These are phyloP conservation scores for Emys orbicularis DNA, from an alignment of 2,797 vertebrate species.

Conservation along the genomic window DNA sequence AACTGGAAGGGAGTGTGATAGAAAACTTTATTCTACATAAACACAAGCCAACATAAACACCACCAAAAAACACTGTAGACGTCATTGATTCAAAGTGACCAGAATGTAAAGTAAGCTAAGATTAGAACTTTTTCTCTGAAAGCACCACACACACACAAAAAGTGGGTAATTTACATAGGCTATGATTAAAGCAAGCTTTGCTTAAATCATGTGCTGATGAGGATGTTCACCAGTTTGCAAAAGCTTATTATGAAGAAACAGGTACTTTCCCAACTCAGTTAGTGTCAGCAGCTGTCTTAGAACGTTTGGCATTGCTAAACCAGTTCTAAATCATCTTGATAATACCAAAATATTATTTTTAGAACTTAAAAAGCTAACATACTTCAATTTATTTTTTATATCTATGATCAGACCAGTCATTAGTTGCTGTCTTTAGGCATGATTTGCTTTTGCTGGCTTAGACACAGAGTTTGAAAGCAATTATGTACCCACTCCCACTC, in stretches of 20 bases:
- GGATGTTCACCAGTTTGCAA: background rate
- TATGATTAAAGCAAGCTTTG: conserved; percentile 15
- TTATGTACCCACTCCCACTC: fast-evolving
- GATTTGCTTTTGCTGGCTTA: background rate
- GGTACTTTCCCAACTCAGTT: background rate
- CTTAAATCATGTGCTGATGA: background rate
- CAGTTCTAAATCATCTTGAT: background rate
- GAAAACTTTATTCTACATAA: conserved; percentile 73
- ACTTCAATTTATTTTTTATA: background rate
- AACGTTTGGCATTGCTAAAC: background rate
- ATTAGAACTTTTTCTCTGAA: conserved; percentile 51
- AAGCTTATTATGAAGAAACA: background rate
- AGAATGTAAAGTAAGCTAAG: conserved; percentile 67
- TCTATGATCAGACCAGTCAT: background rate
- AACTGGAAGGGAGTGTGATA: conserved; percentile 82
- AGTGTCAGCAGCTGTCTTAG: background rate
- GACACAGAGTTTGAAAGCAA: background rate
- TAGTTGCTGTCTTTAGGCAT: background rate
- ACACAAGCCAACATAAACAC: conserved; percentile 81
- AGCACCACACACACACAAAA: background rate
- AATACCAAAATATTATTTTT: background rate
- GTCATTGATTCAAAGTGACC: conserved; percentile 59
- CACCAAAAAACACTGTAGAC: conserved; percentile 61
- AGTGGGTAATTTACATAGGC: background rate
- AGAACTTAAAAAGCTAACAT: conserved; percentile 7